A percentile compares a stretch with the other conserved stretches of the same genome.
Evolutionary conservation across 2,888 invertebrate species (phyloP).

Genomic region (Drepana falcataria): DNA sequence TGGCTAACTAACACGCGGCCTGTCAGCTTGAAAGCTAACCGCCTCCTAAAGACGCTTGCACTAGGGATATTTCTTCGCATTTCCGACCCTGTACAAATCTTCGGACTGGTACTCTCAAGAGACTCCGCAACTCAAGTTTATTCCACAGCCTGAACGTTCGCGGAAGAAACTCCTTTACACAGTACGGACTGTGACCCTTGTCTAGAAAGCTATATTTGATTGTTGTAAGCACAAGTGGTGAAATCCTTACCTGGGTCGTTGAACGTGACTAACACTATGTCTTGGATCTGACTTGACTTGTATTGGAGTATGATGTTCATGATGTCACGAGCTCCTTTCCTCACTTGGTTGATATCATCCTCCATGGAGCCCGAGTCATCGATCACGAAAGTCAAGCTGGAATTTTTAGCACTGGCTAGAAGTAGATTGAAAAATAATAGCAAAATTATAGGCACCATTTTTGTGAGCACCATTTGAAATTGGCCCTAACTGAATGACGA

Average conservation of each 20-base stretch:
- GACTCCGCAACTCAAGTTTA: too few relatives aligned
- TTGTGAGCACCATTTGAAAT: not conserved
- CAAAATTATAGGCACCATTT: not conserved
- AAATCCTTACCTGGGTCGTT: constrained; percentile 31
- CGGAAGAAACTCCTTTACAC: too few relatives aligned
- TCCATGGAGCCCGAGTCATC: constrained; percentile 38
- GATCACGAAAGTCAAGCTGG: constrained; percentile 38
- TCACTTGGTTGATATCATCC: constrained; percentile 28
- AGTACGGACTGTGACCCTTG: too few relatives aligned
- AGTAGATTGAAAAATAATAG: not conserved
- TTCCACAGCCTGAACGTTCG: too few relatives aligned
- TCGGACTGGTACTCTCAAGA: too few relatives aligned
- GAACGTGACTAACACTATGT: constrained; percentile 34
- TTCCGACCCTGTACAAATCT: too few relatives aligned
- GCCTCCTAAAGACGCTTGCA: too few relatives aligned
- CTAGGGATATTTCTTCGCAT: too few relatives aligned
- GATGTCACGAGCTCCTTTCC: constrained; percentile 18
- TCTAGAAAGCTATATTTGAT: not conserved
- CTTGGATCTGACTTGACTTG: constrained; percentile 24
- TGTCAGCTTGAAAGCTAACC: too few relatives aligned
- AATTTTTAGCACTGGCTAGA: not conserved
- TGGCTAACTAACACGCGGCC: too few relatives aligned
- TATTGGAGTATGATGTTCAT: constrained; percentile 25
- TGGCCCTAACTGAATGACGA: not conserved
- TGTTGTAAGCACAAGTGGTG: not conserved